Evolutionary conservation across 2,113 vertebrate genomes (phyloP), one percentile per base, ranked within the genome.

Genomic region (Addax nasomaculatus): DNA sequence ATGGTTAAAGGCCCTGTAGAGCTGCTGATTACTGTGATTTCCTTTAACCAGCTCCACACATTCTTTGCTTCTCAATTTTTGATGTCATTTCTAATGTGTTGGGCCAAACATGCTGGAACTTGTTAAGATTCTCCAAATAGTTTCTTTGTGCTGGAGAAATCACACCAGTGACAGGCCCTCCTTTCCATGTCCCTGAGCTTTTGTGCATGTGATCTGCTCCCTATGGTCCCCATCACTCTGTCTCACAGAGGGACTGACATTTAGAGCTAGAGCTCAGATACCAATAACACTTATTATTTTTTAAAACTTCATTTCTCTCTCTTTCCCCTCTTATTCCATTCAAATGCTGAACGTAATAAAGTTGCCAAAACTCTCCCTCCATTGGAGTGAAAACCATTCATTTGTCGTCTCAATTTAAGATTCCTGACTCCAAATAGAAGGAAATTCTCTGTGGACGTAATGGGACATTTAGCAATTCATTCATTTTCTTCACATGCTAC

Each of bases 381-480:
- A 98, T 60, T 98, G 98, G 96, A 98, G 98, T 98, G 99, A 98
- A 99, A 99, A 99, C 97, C 98, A 98, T 98, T 99, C 98, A 98
- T 99, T 99, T 99, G 98, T 98, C 0, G 0, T 98, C 98, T 98
- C 98, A 98, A 87, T 99, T 99, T 98, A 99, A 99, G 98, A 99
- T 98, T 98, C 97, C 93, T 97, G 96, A 98, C 98, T 99, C 98
- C 98, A 98, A 98, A 98, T 98, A 96, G 95, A 98, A 97, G 98
- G 87, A 97, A 99, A 99, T 98, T 99, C 99, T 99, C 99, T 92
- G 90, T 97, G 98, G 99, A 99, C 0, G 14, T 98, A 99, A 99
- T 99, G 99, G 99, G 98, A 99, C 99, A 99, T 99, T 99, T 99
- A 99, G 98, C 98, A 99, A 98, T 99, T 99, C 98, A 98, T 99